Evolutionary conservation across 1,140 invertebrate species (phyloP).

Genomic region (Periplaneta americana): DNA sequence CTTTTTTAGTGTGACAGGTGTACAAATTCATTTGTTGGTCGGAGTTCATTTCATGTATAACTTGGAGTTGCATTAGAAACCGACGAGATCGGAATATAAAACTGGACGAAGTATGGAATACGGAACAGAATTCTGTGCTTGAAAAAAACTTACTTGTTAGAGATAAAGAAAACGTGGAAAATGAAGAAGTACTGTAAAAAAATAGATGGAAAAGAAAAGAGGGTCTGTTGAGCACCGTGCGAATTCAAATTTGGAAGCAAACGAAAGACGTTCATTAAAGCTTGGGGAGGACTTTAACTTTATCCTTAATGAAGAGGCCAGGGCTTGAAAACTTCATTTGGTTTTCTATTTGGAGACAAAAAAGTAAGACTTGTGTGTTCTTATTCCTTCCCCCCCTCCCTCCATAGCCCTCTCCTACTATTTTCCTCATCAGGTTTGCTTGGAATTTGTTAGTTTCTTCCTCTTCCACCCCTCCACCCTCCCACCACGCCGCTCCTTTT

Average conservation of each 20-base stretch:
- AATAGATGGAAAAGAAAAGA: not conserved
- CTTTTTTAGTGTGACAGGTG: no score
- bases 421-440: not conserved
- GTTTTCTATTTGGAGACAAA: not conserved
- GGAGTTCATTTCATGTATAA: not conserved
- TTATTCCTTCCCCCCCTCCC: not conserved
- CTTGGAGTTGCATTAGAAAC: not conserved
- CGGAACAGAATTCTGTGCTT: no score
- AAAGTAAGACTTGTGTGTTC: not conserved
- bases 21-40: no score
- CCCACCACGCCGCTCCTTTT: not conserved
- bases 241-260: not conserved
- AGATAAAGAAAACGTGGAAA: not conserved
- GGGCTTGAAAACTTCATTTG: not conserved
- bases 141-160: not conserved
- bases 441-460: not conserved
- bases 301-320: not conserved
- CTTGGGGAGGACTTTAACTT: not conserved
- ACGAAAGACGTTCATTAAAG: not conserved
- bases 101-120: no score
- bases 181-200: not conserved
- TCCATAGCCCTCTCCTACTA: not conserved
- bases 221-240: not conserved
- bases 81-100: no score
- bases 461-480: not conserved